Base-by-base conservation (phyloP, 2,797 vertebrate genomes). In the Decapterus maruadsi region DNA sequence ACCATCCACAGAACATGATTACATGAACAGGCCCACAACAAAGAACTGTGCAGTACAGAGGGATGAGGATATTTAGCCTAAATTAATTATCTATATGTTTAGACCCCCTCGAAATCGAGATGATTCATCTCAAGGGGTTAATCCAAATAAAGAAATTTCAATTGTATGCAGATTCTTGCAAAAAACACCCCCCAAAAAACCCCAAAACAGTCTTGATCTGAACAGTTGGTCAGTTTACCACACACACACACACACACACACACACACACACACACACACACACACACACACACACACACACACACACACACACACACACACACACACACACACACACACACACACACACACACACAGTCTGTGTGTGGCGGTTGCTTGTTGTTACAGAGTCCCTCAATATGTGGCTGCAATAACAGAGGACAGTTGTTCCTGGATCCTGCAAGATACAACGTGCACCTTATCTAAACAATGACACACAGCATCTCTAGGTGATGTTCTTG, bases 301-400 rank as follows among this genome's bases (percentile, higher is more conserved):
- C 26, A 26, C 26, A 26, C 26, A 26, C 26, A 26, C 26, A 26
- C 26, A 26, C 26, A 26, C 26, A 26, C 26, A 26, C 26, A 26
- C 26, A 26, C 26, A 26, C 26, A 26, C 26, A 26, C 26, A 26
- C 26, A 26, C 26, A 26, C 26, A 26, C 26, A 26, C 26, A 26
- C 26, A 26, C 60, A 46, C 11, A 63, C 16, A 45, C 13, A 40
- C 60, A 46, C 11, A 63, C 16, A 53, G 9, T 55, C 12, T 71
- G 58, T 58, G 63, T 75, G 62, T 22, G 38, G 61, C 55, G 19
- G 65, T 20, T 48, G 56, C 19, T 65, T 68, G 63, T 69, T 75
- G 40, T 55, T 54, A 56, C 45, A 29, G 62, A 68, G 31, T 65
- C 1, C 22, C 19, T 48, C n/a, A 36, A 58, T 34, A 34, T 58